Percentiles rank a stretch among this genome's conserved stretches.
Evolutionary conservation across 2,797 vertebrate species (phyloP).

Genomic region (Sebastes iracundus): DNA sequence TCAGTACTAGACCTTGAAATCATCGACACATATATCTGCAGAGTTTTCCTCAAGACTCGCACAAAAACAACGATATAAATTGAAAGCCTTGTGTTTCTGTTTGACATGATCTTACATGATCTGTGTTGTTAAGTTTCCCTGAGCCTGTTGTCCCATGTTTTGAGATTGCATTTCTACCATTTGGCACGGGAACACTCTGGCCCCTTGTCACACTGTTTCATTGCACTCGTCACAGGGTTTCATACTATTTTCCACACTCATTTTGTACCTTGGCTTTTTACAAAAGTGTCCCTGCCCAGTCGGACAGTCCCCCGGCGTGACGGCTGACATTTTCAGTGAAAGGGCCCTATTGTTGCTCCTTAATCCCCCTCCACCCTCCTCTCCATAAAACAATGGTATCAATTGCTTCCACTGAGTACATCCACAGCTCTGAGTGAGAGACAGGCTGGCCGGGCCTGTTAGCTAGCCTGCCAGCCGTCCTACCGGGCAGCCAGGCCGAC

Average conservation of each 20-base stretch:
- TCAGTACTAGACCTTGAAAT: conserved; percentile 53
- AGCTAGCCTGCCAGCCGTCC: conserved; percentile 53
- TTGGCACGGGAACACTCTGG: conserved; percentile 56
- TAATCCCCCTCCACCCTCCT: conserved; percentile 74
- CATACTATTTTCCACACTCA: conserved; percentile 72
- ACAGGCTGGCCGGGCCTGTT: conserved; percentile 60
- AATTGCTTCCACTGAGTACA: conserved; percentile 79
- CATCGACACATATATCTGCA: not conserved
- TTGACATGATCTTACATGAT: conserved; percentile 35
- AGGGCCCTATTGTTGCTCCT: conserved; percentile 78
- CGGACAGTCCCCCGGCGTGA: conserved; percentile 77
- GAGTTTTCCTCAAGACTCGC: not conserved
- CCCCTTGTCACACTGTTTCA: conserved; percentile 45
- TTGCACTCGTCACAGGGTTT: conserved; percentile 61
- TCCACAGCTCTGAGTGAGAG: conserved; percentile 73
- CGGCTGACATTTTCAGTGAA: conserved; percentile 82
- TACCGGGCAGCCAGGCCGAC: conserved; percentile 46
- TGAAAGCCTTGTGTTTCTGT: conserved; percentile 29
- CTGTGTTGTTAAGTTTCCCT: conserved; percentile 25
- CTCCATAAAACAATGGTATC: conserved; percentile 82
- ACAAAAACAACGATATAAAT: not conserved
- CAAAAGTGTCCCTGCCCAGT: conserved; percentile 69
- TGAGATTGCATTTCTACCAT: conserved; percentile 52
- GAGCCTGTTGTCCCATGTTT: conserved; percentile 45
- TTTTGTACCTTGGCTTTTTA: conserved; percentile 76